Percentiles rank a stretch among this genome's conserved stretches.
Evolutionary conservation across 2,888 invertebrate species (phyloP).

Genomic region (Dromius quadrimaculatus): DNA sequence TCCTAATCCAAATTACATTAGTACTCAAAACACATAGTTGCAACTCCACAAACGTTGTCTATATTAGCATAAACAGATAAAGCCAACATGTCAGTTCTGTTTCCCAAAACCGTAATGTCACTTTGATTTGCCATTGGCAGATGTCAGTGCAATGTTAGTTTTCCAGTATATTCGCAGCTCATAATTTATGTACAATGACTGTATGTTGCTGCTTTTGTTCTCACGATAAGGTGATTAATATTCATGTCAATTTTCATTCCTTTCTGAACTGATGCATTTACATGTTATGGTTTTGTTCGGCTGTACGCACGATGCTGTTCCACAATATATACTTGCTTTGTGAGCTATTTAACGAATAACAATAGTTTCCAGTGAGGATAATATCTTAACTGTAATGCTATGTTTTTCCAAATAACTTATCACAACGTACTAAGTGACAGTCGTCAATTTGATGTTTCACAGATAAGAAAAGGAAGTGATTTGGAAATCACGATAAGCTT

Average conservation of each 20-base stretch:
- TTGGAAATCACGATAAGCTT: too few species aligned
- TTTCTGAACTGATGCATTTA: slow-evolving; percentile 43
- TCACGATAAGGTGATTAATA: slow-evolving; percentile 48
- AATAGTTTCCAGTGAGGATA: slow-evolving; percentile 13
- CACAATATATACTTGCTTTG: slow-evolving; percentile 16
- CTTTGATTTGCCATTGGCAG: slow-evolving; percentile 16
- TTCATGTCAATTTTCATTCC: slow-evolving; percentile 50
- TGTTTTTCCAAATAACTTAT: too few species aligned
- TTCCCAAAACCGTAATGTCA: slow-evolving; percentile 15
- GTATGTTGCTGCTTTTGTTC: slow-evolving; percentile 45
- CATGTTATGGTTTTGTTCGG: slow-evolving; percentile 36
- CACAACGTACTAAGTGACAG: too few species aligned
- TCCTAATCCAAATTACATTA: slow-evolving; percentile 7
- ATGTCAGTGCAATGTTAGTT: slow-evolving; percentile 20
- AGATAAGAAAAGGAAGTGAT: too few species aligned
- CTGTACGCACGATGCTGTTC: slow-evolving; percentile 28
- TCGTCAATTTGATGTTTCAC: too few species aligned
- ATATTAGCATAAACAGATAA: slow-evolving; percentile 34
- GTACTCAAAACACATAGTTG: not conserved
- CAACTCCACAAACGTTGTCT: not conserved
- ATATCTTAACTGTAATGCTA: too few species aligned
- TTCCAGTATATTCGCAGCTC: slow-evolving; percentile 24
- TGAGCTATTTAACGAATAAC: slow-evolving; percentile 33
- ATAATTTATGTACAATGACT: slow-evolving; percentile 37
- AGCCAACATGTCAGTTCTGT: slow-evolving; percentile 5